A percentile compares a stretch with the other conserved stretches of the same genome.
phyloP scores from a whole-genome alignment of 2,888 invertebrate species.

The Metalampra italica region DNA sequence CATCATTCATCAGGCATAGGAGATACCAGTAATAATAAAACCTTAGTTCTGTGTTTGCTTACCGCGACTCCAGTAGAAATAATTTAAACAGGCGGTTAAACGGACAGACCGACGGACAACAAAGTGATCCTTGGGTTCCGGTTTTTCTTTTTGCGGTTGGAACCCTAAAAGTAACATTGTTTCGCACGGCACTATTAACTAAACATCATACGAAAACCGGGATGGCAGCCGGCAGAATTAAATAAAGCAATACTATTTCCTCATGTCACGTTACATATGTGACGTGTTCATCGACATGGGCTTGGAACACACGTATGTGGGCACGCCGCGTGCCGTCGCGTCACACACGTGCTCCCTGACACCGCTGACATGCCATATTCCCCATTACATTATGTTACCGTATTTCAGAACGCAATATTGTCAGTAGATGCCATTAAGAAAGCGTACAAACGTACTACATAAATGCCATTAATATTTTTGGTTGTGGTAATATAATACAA shows the following conservation, averaged over 20 bases:
- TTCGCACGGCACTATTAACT: neutral
- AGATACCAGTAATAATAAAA: too few relatives aligned
- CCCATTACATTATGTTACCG: conserved; percentile 1
- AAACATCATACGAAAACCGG: conserved; percentile 5
- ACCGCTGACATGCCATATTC: conserved; percentile 13
- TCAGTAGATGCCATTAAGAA: neutral
- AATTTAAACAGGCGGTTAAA: too few relatives aligned
- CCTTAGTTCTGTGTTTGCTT: too few relatives aligned
- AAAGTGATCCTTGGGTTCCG: too few relatives aligned
- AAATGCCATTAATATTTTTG: too few relatives aligned
- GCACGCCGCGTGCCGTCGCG: conserved; percentile 4
- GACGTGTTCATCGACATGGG: conserved; percentile 52
- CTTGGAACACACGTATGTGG: conserved; percentile 20
- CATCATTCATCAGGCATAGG: too few relatives aligned
- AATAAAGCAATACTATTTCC: conserved; percentile 68
- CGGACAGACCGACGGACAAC: too few relatives aligned
- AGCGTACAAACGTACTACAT: too few relatives aligned
- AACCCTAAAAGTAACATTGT: too few relatives aligned
- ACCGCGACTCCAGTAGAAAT: too few relatives aligned
- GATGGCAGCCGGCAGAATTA: conserved; percentile 34
- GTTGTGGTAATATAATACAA: too few relatives aligned
- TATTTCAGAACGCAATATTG: neutral
- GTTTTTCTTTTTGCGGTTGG: too few relatives aligned
- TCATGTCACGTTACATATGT: conserved; percentile 47
- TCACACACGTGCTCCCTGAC: conserved; percentile 8